Evolutionary conservation across 1,140 invertebrate species (phyloP), one percentile per base, ranked within the genome.

Genomic region (Andricus grossulariae): DNA sequence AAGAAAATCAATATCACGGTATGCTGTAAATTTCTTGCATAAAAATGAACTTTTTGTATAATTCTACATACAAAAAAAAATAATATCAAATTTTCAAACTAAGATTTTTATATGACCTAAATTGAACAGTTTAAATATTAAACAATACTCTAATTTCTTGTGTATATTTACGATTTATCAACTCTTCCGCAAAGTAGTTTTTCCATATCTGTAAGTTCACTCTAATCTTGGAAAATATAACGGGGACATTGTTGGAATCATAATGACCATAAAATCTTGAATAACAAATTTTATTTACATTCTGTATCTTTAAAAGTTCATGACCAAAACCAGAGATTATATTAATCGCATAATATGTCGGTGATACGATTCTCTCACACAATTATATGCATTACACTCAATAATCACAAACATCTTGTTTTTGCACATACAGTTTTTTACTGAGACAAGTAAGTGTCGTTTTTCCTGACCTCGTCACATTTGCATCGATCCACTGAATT

Each of bases 281-380:
- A 86, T 89, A 90, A 89, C 86, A 89, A 89, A 89, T 77, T 89
- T 88, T 90, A 90, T 90, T 90, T 88, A 89, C 86, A 90, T 87
- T 85, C 78, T 32, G 83, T 81, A 82, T 87, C 71, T 77, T 82
- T 79, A 80, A 85, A 84, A 85, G 79, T 86, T 73, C 51, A 83
- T 84, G 81, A 85, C 82, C 86, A 77, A 88, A 85, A 86, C 77
- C 83, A 85, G 66, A 79, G 75, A 74, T 77, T 79, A 66, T 16
- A 45, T 45, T 45, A 66, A 39, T 66, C 39, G 60, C 32, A 66
- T 66, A 39, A 66, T 66, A 32, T 66, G 60, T 66, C 39, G 25
- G n/a, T 66, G 60, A 66, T 66, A 66, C 60, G 60, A 66, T 66
- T 66, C 39, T 8, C 39, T 66, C 32, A 66, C 25, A 39, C 60